Conservation (phyloP, 2,888 invertebrate genomes). For the Calameuta idolon region DNA sequence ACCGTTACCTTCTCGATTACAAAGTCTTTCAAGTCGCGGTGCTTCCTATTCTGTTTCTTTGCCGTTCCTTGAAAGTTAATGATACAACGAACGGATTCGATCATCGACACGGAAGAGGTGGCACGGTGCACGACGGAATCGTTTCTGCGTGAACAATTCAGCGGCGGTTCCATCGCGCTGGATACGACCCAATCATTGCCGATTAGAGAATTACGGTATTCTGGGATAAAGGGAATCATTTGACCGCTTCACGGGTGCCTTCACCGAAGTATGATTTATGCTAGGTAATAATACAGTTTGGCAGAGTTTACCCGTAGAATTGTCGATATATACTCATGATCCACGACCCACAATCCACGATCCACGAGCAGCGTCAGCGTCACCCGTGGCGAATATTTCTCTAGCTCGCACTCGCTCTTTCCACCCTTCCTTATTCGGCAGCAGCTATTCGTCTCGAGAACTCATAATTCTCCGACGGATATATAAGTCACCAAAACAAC, state of each 20-base stretch:
- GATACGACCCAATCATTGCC: background rate
- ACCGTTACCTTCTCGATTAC: background rate
- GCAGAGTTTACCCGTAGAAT: background rate
- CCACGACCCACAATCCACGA: background rate
- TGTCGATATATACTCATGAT: background rate
- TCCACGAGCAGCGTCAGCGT: background rate
- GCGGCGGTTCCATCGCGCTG: background rate
- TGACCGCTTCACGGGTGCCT: background rate
- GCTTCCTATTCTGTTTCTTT: background rate
- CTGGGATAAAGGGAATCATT: background rate
- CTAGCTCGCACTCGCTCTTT: conserved; percentile 30
- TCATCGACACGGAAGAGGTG: background rate
- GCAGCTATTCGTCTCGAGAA: conserved; percentile 33
- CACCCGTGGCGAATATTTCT: conserved; percentile 21
- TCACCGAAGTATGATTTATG: background rate
- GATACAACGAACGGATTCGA: background rate
- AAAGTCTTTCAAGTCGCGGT: background rate
- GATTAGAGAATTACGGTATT: background rate
- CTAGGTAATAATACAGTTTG: background rate
- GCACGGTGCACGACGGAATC: background rate
- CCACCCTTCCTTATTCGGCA: conserved; percentile 34
- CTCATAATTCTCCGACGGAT: conserved; percentile 37
- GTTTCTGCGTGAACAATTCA: background rate
- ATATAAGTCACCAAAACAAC: conserved; percentile 32
- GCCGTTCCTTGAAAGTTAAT: background rate